phyloP scores from a whole-genome alignment of 64 coral and sea anemone genomes.

The Pocillopora damicornis region DNA sequence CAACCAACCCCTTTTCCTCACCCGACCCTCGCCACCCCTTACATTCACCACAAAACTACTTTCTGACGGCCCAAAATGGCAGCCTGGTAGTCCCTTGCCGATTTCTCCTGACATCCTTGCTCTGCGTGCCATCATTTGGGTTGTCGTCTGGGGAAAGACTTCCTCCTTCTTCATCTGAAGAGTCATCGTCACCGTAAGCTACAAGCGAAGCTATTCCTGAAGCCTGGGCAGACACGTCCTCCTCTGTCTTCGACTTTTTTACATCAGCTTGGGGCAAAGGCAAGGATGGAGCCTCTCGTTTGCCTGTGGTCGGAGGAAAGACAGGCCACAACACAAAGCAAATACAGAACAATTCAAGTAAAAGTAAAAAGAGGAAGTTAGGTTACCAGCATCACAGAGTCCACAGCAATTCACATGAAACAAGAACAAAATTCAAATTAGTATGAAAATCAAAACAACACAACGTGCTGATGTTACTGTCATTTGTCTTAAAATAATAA shows the following conservation, averaged over 20 bases:
- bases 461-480: neutral
- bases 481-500: no score
- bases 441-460: neutral
- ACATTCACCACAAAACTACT: neutral
- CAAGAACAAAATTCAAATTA: constrained; percentile 41
- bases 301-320: neutral
- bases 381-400: constrained; percentile 49
- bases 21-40: neutral
- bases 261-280: neutral
- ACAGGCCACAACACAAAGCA: constrained; percentile 6
- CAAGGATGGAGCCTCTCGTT: constrained; percentile 6
- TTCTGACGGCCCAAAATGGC: constrained; percentile 59
- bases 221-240: neutral
- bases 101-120: neutral
- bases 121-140: neutral
- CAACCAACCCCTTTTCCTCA: neutral
- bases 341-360: neutral
- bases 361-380: neutral
- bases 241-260: constrained; percentile 40
- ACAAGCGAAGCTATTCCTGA: constrained; percentile 42
- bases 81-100: neutral
- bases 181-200: constrained; percentile 59
- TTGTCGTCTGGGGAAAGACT: constrained; percentile 8
- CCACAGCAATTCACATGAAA: constrained; percentile 46
- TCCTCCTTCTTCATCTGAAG: constrained; percentile 49